Evolutionary conservation across 1,140 invertebrate species (phyloP), one percentile per base, ranked within the genome.

Genomic region (Drosophila repleta): DNA sequence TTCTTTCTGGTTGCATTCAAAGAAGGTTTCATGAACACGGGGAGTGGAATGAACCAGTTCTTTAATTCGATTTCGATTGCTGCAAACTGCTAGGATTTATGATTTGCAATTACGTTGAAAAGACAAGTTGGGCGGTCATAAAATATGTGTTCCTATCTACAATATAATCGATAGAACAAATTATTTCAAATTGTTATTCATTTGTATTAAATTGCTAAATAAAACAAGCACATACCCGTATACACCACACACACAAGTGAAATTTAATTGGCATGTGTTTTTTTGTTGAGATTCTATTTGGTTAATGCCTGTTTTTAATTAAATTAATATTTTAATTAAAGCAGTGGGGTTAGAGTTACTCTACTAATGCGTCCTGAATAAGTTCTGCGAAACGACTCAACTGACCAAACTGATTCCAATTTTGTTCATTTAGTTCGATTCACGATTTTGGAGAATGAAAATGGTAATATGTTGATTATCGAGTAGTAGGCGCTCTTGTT

Each of bases 1-100:
- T 61, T n/a, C 10, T 41, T 43, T 68, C 70, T 55, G n/a, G 20
- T 63, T 56, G 51, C 55, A 17, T 70, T 63, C 61, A 45, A 70
- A 62, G 45, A 63, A 66, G 70, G 53, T 69, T 75, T 76, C 67
- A 65, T 52, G 15, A 32, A 13, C 5, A 32, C 3, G 6, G 24
- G 46, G 17, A 46, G 15, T 56, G 15, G 4, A 11, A 3, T n/a
- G 55, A 66, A 58, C 64, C 10, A 66, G 64, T 66, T 66, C 64
- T 15, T 41, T 13, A 32, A 35, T 66, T 58, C 37, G 21, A 53
- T 64, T 45, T 48, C 18, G 41, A 56, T 58, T 37, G 18, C 11
- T 39, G 32, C 45, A 39, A 52, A 37, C 39, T 57, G 32, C 63
- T 57, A 20, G 32, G 43, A 57, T 66, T 66, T 66, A 43, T n/a